Conservation (phyloP, 1,140 invertebrate genomes). For the Danaus plexippus region DNA sequence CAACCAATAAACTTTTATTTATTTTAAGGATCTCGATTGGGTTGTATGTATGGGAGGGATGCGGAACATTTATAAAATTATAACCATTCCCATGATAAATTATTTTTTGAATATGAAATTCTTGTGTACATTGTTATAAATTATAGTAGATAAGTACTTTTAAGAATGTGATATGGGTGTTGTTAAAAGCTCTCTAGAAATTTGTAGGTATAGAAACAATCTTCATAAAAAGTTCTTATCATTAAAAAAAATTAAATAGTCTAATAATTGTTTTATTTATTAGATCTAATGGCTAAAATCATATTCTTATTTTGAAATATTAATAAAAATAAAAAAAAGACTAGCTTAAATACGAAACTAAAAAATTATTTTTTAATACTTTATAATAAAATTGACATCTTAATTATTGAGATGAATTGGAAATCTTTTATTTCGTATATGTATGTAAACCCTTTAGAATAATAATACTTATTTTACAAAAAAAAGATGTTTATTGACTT, state of each 20-base stretch:
- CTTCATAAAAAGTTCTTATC: constrained; percentile 20
- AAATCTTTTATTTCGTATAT: too few species aligned
- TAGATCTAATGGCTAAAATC: constrained; percentile 1
- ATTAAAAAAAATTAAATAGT: constrained; percentile 46
- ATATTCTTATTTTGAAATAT: constrained; percentile 1
- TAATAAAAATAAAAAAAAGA: too few species aligned
- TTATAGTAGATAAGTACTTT: constrained; percentile 45
- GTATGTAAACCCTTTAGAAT: too few species aligned
- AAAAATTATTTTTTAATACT: too few species aligned
- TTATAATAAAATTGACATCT: too few species aligned
- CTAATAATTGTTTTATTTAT: constrained; percentile 27
- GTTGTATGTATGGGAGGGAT: constrained; percentile 6
- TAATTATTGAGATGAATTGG: too few species aligned
- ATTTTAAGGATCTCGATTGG: constrained; percentile 28
- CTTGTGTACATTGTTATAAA: constrained; percentile 58
- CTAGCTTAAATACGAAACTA: too few species aligned
- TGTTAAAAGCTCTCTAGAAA: constrained; percentile 63
- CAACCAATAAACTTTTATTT: constrained; percentile 44
- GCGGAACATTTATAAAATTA: constrained; percentile 28
- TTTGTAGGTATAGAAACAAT: constrained; percentile 33
- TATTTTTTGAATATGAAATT: constrained; percentile 50
- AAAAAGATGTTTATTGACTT: too few species aligned
- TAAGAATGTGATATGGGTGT: constrained; percentile 69
- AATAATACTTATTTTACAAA: too few species aligned
- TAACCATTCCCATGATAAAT: constrained; percentile 50